Evolutionary conservation across 2,797 vertebrate genomes (phyloP), one percentile per base, ranked within the genome.

Genomic region (Lepilemur septentrionalis): DNA sequence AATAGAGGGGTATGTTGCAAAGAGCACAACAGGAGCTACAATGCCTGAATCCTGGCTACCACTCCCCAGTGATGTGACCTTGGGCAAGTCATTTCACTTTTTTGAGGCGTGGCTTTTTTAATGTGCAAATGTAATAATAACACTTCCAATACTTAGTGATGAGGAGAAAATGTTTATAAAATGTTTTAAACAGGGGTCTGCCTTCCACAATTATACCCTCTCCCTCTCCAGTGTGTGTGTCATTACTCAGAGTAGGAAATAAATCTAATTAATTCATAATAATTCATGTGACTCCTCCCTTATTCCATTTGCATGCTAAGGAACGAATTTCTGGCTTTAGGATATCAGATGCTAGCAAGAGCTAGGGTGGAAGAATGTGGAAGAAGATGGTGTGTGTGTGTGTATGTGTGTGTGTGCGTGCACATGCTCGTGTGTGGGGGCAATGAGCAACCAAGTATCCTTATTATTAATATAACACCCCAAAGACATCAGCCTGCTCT

Each of bases 401-500:
- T 0, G 2, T 14, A 1, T 2, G 8, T 9, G 6, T 12, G 14
- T 18, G 22, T n/a, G 23, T 14, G 32, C 1, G 15, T 30, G 28
- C n/a, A n/a, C 63, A n/a, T 7, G 3, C 15, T 76, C 22, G 22
- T 81, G 20, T 7, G 25, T 13, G 5, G 28, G 8, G 13, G 25
- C 32, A 52, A 20, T 61, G 23, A 10, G n/a, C 13, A 52, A 72
- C 7, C 7, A 1, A 38, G 32, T 73, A 55, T 65, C 32, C 72
- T 93, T 80, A 57, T 13, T 43, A 57, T 28, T 59, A 59, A 59
- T 5, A 90, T 72, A 78, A 75, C 41, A 79, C 48, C 20, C 22
- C 50, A 95, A 93, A 96, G 38, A 95, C 92, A 92, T 91, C 86
- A 97, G 93, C 35, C 88, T 92, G 78, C 2, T 28, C 59, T 92